Conservation (phyloP, 1,140 invertebrate genomes). For the Cherax quadricarinatus region DNA sequence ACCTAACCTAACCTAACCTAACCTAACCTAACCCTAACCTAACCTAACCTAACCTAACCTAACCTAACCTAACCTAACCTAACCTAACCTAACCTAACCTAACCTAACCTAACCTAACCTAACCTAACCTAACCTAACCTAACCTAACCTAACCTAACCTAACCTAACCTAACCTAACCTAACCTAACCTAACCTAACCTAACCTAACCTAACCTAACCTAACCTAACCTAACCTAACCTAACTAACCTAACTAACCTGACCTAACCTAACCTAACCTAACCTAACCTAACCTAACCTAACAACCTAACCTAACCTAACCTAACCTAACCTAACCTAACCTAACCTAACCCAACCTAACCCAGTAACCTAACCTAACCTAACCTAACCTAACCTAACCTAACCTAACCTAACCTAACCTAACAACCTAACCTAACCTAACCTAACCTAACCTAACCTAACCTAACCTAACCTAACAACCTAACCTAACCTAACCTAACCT, state of each 20-base stretch:
- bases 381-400: neutral
- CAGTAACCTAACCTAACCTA: no score
- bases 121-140: neutral
- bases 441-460: no score
- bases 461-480: no score
- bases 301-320: no score
- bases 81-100: slow-evolving; percentile 25
- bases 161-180: slow-evolving; percentile 8
- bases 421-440: no score
- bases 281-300: neutral
- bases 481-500: no score
- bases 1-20: slow-evolving; percentile 20
- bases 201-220: neutral
- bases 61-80: slow-evolving; percentile 21
- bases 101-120: slow-evolving; percentile 18
- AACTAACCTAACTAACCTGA: neutral
- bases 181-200: neutral
- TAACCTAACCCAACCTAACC: no score
- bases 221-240: slow-evolving; percentile 6
- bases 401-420: no score
- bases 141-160: neutral
- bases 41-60: slow-evolving; percentile 25
- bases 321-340: neutral
- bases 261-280: slow-evolving; percentile 31
- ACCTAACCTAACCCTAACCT: no score